These are phyloP conservation scores for Chrysoperla carnea DNA, from an alignment of 1,140 invertebrate species.

Conservation along the genomic window DNA sequence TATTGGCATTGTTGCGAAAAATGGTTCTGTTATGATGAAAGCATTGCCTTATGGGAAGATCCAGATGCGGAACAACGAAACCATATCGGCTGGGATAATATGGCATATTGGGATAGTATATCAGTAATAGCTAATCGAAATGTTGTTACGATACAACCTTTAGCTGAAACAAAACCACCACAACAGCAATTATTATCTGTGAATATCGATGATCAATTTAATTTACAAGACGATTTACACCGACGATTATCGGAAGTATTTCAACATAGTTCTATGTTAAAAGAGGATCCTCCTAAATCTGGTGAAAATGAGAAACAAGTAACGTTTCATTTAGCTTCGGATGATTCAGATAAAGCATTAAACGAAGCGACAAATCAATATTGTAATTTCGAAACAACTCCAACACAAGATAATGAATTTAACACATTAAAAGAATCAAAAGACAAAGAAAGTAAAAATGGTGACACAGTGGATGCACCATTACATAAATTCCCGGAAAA, in stretches of 20 bases:
- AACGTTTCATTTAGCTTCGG: no score
- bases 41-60: conserved; percentile 17
- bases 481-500: no score
- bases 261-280: neutral
- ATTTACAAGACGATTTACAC: neutral
- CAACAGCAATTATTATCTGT: conserved; percentile 2
- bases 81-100: conserved; percentile 17
- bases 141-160: conserved; percentile 18
- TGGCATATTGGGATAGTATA: conserved; percentile 20
- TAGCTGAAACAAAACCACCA: conserved; percentile 5
- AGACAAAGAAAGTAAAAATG: neutral
- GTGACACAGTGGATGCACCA: no score
- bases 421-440: neutral
- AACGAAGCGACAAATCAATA: neutral
- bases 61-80: conserved; percentile 11
- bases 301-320: neutral
- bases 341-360: neutral
- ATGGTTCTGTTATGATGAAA: conserved; percentile 19
- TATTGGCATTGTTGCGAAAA: conserved; percentile 20
- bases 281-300: neutral
- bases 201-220: conserved; percentile 6
- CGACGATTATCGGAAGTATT: no score
- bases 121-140: conserved; percentile 17
- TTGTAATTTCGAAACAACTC: no score
- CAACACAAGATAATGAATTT: neutral